Base-by-base conservation (phyloP, 2,888 invertebrate species). In the Aromia moschata region DNA sequence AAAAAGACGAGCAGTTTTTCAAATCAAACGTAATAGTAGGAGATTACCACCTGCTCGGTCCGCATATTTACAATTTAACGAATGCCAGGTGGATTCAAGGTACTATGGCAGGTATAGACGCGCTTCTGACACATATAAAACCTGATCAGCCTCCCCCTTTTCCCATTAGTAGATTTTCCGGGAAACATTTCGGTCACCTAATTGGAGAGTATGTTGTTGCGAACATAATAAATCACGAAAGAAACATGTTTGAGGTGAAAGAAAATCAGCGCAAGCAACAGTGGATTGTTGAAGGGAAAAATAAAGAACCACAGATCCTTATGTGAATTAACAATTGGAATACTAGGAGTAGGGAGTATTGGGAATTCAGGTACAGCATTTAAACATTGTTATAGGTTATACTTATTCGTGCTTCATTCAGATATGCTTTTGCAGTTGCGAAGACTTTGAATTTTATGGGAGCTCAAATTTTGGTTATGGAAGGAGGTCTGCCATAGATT, bases 301-400 rank as follows among this genome's bases (percentile, higher is more conserved):
- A 77, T 83, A 53, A 47, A 41, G 1, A 47, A 74, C 46, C 75
- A 82, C 56, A 74, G 84, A 41, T 64, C 76, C 1, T 76, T 86
- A 56, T 73, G 74, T 18, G 82, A 83, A 55, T 71, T 85, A 10
- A 82, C 80, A 1, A 74, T 86, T 60, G 85, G 85, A 4, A 80
- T 86, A 56, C 70, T 86, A 25, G 86, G 86, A 10, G 64, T 83
- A 17, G 86, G 86, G 37, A 79, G 75, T 44, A 86, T 86, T 61
- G 85, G 85, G 33, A 77, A 73, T 65, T 74, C 78, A 67, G 79
- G 84, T 84, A 74, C 73, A 70, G 53, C 62, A 15, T n/a, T 31
- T 31, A 12, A 36, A 44, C 12, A 17, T 18, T 43, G 11, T 33
- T 20, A n/a, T n/a, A n/a, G n/a, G n/a, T 56, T 25, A 57, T 36